These are phyloP conservation scores for Chaenocephalus aceratus DNA, from an alignment of 2,113 vertebrate genomes.

Conservation along the genomic window DNA sequence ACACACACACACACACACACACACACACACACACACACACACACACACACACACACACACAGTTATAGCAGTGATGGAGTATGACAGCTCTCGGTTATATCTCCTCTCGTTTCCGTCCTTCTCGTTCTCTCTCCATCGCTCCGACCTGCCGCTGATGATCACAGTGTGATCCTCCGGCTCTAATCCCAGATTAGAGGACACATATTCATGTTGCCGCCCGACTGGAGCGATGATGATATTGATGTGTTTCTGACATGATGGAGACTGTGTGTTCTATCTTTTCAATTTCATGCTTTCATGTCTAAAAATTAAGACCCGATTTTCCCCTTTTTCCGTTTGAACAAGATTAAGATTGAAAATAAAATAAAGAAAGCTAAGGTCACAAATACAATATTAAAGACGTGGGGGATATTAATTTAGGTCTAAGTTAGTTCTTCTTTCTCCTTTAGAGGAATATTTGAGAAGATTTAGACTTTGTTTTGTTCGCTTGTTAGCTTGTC, in stretches of 20 bases:
- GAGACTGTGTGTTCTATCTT: background rate
- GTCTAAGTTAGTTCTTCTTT: too few species aligned
- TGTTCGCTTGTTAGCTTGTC: too few species aligned
- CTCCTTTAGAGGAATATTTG: too few species aligned
- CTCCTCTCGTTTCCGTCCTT: too few species aligned
- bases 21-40: slow-evolving; percentile 18
- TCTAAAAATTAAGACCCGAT: background rate
- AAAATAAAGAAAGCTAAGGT: background rate
- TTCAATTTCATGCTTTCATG: background rate
- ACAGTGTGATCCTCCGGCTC: slow-evolving; percentile 41
- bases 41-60: background rate
- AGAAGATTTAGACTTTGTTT: too few species aligned
- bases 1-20: too few species aligned
- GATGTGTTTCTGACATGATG: background rate
- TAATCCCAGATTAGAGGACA: slow-evolving; percentile 63
- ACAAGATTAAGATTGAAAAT: background rate
- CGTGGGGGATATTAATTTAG: too few species aligned
- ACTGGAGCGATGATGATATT: slow-evolving; percentile 13
- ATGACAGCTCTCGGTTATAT: background rate
- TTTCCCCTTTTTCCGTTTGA: background rate
- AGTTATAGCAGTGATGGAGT: too few species aligned
- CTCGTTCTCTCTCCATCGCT: too few species aligned
- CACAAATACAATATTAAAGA: too few species aligned
- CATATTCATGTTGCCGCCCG: slow-evolving; percentile 29
- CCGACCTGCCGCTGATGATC: slow-evolving; percentile 32